phyloP scores from a whole-genome alignment of 2,888 invertebrate species.

The Agonum fuliginosum region DNA sequence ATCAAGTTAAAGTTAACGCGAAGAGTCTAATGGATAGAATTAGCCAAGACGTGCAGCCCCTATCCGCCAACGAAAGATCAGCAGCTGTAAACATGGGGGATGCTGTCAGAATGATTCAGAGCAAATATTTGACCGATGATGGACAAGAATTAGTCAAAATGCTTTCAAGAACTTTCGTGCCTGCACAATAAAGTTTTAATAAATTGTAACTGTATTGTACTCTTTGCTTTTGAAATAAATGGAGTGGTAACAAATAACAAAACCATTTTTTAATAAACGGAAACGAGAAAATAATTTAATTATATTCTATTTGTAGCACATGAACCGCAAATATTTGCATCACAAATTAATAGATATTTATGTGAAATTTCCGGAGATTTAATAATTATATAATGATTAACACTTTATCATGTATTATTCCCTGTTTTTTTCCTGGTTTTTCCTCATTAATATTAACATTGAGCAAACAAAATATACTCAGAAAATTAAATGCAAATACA shows the following conservation, averaged over 20 bases:
- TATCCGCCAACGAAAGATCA: background rate
- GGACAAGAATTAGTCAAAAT: constrained; percentile 44
- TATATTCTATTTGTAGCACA: background rate
- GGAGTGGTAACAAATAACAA: background rate
- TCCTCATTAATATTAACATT: background rate
- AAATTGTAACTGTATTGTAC: background rate
- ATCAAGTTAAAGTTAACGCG: background rate
- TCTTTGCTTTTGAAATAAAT: constrained; percentile 32
- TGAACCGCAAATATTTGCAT: constrained; percentile 1
- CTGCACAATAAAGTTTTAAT: background rate
- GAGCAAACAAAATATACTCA: background rate
- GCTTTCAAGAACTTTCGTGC: background rate
- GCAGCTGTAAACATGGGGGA: background rate
- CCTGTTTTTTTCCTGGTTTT: background rate
- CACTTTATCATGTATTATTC: too few species aligned
- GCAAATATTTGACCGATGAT: constrained; percentile 46
- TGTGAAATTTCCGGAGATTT: too few species aligned
- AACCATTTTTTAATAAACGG: background rate
- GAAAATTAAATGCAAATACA: background rate
- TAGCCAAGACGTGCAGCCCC: background rate
- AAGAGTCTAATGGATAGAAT: background rate
- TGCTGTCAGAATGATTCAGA: background rate
- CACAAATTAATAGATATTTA: background rate
- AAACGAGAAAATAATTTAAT: background rate
- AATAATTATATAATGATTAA: too few species aligned